Base-by-base conservation (phyloP, 2,797 vertebrate species). In the Myotis pilosus region DNA sequence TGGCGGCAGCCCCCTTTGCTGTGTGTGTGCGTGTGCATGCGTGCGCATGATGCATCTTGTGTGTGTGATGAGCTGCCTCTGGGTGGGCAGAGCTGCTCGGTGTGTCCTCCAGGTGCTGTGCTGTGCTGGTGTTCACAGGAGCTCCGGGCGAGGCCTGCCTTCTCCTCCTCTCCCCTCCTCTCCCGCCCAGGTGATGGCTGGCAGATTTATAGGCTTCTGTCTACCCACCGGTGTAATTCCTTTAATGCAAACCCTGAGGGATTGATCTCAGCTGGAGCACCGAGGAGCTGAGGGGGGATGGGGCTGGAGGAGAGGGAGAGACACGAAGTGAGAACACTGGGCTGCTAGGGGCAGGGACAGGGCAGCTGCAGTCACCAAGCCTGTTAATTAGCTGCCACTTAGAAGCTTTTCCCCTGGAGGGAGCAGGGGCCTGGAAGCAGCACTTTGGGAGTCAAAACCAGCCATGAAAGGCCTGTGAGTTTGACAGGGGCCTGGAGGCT, bases 191-290 rank as follows among this genome's bases (percentile, higher is more conserved):
- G 96, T 98, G 97, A 97, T 91, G 94, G 98, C 97, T 97, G 97
- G 94, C 94, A 98, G 97, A 98, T 98, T 98, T 97, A 98, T 97
- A 97, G 84, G 80, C 94, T 72, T 76, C 90, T 96, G 94, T 97
- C 97, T 98, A 98, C 98, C 97, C 85, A 89, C 95, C 55, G 91
- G 96, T 98, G 93, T 98, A 98, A 98, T 98, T 98, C 97, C 91
- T 96, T 98, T 98, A 98, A 98, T 98, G 96, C 95, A 97, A 97
- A 97, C 97, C 96, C 94, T 3, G 47, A 97, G 97, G 97, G 97
- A 98, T 97, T 98, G 97, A 93, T 98, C 97, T 97, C 97, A 88
- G 93, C 95, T 95, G 87, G 94, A 95, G 79, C 93, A 49, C 69
- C 30, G 81, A 2, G 87, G 84, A 47, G 44, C 94, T 49, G 0